Evolutionary conservation across 1,140 invertebrate species (phyloP), one percentile per base, ranked within the genome.

Genomic region (Pteromalus puparum): DNA sequence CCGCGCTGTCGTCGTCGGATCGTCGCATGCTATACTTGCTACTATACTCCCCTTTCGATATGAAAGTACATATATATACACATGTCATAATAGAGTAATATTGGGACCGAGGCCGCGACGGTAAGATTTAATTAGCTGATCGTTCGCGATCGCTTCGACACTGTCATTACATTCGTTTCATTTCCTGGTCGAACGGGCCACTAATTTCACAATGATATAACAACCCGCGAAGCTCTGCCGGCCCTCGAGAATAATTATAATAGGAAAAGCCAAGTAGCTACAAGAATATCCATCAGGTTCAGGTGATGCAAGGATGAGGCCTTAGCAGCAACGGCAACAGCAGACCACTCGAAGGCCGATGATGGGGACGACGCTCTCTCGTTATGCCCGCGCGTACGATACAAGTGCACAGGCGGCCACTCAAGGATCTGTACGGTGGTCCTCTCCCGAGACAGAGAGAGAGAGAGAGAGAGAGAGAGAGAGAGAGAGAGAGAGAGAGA

Each of bases 291-390:
- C 13, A 42, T 42, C 9, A n/a, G 34, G 24, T 6, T 42, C 9
- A n/a, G 34, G 24, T 6, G 5, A n/a, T 3, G 67, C 9, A 38
- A 28, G 12, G 6, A 21, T 61, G 53, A n/a, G 53, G 30, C 30
- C 30, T 34, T 34, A 34, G 30, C 30, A 34, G 48, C 48, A 18
- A 9, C 48, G 4, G 21, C 21, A n/a, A 21, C 38, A 28, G 73
- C 73, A 42, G 65, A 34, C 30, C 38, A 78, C 75, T 78, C 67
- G 67, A 79, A 34, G 67, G 12, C 30, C 82, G 48, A 78, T 73
- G 82, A 73, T 79, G 65, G 82, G 21, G 30, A 30, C 15, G 38
- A 0, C 9, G 6, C 4, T 53, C 65, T 46, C 38, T 42, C 42
- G 82, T 83, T 83, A 83, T 24, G 13, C 74, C 6, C 12, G 46